A percentile compares a stretch with the other conserved stretches of the same genome.
phyloP scores from a whole-genome alignment of 2,113 vertebrate genomes.

The cat (Felis catus) region DNA sequence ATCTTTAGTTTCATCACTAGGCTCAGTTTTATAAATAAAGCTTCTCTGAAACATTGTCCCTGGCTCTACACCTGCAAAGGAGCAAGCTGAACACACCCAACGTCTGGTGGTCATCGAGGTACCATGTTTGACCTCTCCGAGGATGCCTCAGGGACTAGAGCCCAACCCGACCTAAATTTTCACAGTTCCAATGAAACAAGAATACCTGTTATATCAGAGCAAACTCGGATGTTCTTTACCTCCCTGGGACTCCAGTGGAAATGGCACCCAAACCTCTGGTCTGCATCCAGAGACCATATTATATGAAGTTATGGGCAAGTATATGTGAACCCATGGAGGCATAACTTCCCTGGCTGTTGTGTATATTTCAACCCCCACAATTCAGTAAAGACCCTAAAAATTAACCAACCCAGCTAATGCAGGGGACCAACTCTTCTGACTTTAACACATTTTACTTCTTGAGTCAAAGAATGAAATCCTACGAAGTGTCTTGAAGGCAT shows the following conservation, averaged over 20 bases:
- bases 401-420: neutral
- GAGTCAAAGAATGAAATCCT: slow-evolving; percentile 50
- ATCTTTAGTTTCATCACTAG: neutral
- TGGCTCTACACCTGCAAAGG: neutral
- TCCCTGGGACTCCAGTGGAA: neutral
- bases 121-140: neutral
- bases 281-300: neutral
- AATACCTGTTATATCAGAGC: neutral
- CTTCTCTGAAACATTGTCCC: neutral
- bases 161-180: neutral
- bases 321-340: neutral
- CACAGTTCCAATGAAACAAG: neutral
- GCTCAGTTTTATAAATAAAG: neutral
- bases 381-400: slow-evolving; percentile 15
- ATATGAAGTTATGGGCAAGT: neutral
- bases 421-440: slow-evolving; percentile 24
- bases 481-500: slow-evolving; percentile 28
- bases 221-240: neutral
- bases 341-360: neutral
- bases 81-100: accelerated
- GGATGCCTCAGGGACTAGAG: neutral
- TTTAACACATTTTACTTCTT: slow-evolving; percentile 45
- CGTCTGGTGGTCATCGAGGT: too few species aligned
- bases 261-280: neutral
- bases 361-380: neutral